These are phyloP conservation scores for Calephelis perditalis DNA, from an alignment of 2,888 invertebrate genomes.

Conservation along the genomic window DNA sequence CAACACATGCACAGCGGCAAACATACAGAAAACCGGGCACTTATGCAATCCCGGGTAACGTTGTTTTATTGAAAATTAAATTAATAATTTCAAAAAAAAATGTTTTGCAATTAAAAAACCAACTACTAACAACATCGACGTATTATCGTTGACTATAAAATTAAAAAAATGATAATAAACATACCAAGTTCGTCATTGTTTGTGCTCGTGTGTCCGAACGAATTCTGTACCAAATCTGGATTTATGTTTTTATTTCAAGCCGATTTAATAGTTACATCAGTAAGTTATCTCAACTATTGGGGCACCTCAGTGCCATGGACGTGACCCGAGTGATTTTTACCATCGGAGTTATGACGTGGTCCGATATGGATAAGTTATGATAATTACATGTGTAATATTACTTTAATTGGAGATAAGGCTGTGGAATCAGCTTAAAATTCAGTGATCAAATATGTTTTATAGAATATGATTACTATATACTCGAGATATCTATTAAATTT, in stretches of 20 bases:
- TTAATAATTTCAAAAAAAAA: no score
- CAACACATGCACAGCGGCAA: no score
- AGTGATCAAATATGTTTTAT: no score
- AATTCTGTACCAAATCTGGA: conserved; percentile 27
- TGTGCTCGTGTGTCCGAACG: conserved; percentile 14
- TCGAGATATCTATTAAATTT: not conserved
- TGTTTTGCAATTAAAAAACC: no score
- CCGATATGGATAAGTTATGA: conserved; percentile 13
- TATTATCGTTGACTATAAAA: no score
- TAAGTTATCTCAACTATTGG: conserved; percentile 35
- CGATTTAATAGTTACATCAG: conserved; percentile 33
- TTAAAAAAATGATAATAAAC: no score
- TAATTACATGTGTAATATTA: not conserved
- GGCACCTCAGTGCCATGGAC: conserved; percentile 44
- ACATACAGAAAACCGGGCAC: no score
- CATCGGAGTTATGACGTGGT: conserved; percentile 13
- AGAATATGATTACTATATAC: no score
- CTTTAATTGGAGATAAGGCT: not conserved
- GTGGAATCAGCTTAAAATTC: not conserved
- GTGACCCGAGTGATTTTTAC: conserved; percentile 31
- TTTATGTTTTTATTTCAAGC: conserved; percentile 27
- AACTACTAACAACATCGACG: no score
- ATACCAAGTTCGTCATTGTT: no score
- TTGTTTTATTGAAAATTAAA: no score
- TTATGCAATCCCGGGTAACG: no score